These are phyloP conservation scores for Scaptodrosophila lebanonensis DNA, from an alignment of 1,140 invertebrate genomes.

Conservation along the genomic window DNA sequence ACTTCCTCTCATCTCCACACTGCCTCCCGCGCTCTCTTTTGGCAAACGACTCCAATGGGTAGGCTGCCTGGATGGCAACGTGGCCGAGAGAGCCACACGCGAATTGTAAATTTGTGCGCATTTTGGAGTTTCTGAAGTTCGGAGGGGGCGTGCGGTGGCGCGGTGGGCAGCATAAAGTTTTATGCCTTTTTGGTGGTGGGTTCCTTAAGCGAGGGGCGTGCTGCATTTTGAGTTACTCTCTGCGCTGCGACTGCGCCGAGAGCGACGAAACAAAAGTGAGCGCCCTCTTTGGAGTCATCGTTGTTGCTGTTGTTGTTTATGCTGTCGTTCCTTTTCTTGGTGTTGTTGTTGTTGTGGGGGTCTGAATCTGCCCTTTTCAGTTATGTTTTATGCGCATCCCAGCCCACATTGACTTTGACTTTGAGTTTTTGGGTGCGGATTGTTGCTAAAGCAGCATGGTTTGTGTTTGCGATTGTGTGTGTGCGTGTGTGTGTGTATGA, in stretches of 20 bases:
- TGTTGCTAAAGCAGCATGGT: constrained; percentile 1
- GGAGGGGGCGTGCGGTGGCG: neutral
- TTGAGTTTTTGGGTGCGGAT: neutral
- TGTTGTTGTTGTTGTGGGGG: no score
- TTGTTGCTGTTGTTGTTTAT: no score
- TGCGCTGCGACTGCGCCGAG: constrained; percentile 45
- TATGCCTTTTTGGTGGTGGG: constrained; percentile 53
- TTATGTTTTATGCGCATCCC: constrained; percentile 26
- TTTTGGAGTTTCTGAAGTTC: neutral
- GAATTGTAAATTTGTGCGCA: constrained; percentile 38
- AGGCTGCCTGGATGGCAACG: constrained; percentile 3
- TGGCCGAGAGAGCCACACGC: constrained; percentile 63
- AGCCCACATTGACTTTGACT: constrained; percentile 20
- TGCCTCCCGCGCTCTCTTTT: constrained; percentile 3
- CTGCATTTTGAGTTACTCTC: no score
- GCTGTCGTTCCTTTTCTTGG: no score
- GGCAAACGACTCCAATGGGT: constrained; percentile 5
- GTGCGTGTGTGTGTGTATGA: constrained; percentile 5
- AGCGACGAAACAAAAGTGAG: constrained; percentile 27
- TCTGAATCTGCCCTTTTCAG: constrained; percentile 34
- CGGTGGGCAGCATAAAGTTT: constrained; percentile 4
- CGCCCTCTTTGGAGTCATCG: neutral
- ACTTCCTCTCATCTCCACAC: neutral
- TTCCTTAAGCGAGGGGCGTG: constrained; percentile 11
- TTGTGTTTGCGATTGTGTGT: neutral